phyloP scores from a whole-genome alignment of 2,888 invertebrate species.

The Limnephilus rhombicus region DNA sequence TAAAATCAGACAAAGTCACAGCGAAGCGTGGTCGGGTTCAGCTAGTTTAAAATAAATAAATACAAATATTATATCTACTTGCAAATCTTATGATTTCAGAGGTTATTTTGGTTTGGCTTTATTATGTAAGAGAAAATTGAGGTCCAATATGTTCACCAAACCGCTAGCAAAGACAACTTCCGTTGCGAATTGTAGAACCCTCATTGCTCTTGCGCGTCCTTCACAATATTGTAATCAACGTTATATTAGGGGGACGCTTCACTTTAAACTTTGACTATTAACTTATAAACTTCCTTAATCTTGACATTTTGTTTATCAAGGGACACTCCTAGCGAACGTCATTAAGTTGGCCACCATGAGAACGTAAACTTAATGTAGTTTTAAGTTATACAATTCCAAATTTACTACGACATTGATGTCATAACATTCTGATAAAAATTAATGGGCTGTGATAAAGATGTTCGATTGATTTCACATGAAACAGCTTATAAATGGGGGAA shows the following conservation, averaged over 20 bases:
- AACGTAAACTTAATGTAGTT: too few relatives aligned
- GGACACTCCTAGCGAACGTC: not conserved
- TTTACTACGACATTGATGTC: too few relatives aligned
- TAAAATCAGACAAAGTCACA: too few relatives aligned
- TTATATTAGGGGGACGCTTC: not conserved
- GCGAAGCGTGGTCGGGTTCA: too few relatives aligned
- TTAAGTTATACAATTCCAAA: too few relatives aligned
- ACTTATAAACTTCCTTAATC: not conserved
- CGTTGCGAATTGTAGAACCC: not conserved
- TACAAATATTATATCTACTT: too few relatives aligned
- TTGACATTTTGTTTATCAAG: not conserved
- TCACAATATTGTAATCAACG: not conserved
- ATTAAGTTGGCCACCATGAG: not conserved
- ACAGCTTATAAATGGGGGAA: not conserved
- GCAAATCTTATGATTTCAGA: too few relatives aligned
- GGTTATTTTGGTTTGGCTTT: too few relatives aligned
- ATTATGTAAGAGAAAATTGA: too few relatives aligned
- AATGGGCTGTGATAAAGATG: not conserved
- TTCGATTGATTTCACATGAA: not conserved
- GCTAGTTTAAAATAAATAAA: too few relatives aligned
- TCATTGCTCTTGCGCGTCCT: not conserved
- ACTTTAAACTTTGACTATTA: not conserved
- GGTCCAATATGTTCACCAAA: too few relatives aligned
- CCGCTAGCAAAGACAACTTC: not conserved
- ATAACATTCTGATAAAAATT: too few relatives aligned